Base-by-base conservation (phyloP, 1,140 invertebrate species). In the Leptinotarsa lineolata region DNA sequence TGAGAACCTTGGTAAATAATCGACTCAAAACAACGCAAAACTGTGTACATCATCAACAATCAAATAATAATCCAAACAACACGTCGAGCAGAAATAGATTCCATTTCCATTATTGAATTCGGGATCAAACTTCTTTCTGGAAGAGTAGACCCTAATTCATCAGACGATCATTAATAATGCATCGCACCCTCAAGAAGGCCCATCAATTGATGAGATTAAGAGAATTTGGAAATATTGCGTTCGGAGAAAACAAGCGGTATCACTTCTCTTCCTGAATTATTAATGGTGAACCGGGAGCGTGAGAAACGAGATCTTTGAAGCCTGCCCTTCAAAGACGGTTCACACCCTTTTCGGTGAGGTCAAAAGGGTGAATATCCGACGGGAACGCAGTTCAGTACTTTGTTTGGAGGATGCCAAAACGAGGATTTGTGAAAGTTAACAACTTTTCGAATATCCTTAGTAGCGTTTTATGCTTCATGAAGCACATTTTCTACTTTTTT, bases 211-310 rank as follows among this genome's bases (percentile, higher is more conserved):
- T 22, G 16, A 63, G 61, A 63, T 63, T 63, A 63, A n/a, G 61
- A 30, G 16, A 63, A 63, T 63, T 63, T 63, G 61, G 61, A 63
- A 63, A 63, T 63, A 63, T 63, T 63, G 61, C 61, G 61, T 63
- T 63, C 13, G 48, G 61, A 63, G 61, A 63, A 30, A 63, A 63
- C 61, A 63, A 63, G 61, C 61, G 61, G 61, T 63, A 63, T 63
- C 61, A 63, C 61, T 63, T 63, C 24, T 63, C 16, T 20, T 63
- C 11, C 61, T 63, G 61, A 63, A 63, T 63, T 63, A 63, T 63
- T 63, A n/a, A 63, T 63, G 21, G 20, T 21, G 24, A 30, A 63
- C 12, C 21, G 21, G 24, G 61, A 22, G 48, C 24, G 61, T 63
- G 61, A 63, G 61, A 63, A 63, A n/a, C 61, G 60, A 12, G 60